Conservation (phyloP, 2,797 vertebrate species). For the Sebastes kiyomatsui region DNA sequence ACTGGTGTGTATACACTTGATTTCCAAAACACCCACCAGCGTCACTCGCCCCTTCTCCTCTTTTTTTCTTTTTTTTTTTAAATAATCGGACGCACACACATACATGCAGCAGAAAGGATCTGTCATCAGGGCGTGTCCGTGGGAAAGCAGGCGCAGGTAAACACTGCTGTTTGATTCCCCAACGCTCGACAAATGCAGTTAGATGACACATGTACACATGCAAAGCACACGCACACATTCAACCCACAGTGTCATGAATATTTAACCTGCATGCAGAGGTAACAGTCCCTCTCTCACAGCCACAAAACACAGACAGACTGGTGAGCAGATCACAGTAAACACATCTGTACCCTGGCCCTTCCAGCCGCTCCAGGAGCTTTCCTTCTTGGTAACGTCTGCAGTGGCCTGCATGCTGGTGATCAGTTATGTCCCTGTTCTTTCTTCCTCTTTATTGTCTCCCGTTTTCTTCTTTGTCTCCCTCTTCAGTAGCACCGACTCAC, state of each 20-base stretch:
- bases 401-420: constrained; percentile 93
- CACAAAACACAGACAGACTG: constrained; percentile 46
- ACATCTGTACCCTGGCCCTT: constrained; percentile 94
- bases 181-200: constrained; percentile 5
- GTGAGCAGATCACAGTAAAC: constrained; percentile 55
- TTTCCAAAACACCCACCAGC: constrained; percentile 35
- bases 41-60: constrained; percentile 15
- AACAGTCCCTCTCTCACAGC: constrained; percentile 21
- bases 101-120: constrained; percentile 34
- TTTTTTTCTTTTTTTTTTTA: constrained; percentile 15
- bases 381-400: constrained; percentile 94
- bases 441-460: constrained; percentile 53
- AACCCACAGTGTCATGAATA: constrained; percentile 4
- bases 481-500: constrained; percentile 71
- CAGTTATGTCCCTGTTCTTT: constrained; percentile 60
- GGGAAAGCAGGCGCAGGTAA: constrained; percentile 28
- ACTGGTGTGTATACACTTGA: constrained; percentile 17
- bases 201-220: constrained; percentile 32
- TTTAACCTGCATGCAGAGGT: constrained; percentile 43
- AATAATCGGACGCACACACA: neutral
- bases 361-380: constrained; percentile 96
- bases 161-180: constrained; percentile 19
- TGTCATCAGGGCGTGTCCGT: constrained; percentile 65
- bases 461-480: constrained; percentile 74
- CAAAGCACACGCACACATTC: constrained; percentile 11